phyloP scores from a whole-genome alignment of 2,113 vertebrate species.

The Pongo pygmaeus region DNA sequence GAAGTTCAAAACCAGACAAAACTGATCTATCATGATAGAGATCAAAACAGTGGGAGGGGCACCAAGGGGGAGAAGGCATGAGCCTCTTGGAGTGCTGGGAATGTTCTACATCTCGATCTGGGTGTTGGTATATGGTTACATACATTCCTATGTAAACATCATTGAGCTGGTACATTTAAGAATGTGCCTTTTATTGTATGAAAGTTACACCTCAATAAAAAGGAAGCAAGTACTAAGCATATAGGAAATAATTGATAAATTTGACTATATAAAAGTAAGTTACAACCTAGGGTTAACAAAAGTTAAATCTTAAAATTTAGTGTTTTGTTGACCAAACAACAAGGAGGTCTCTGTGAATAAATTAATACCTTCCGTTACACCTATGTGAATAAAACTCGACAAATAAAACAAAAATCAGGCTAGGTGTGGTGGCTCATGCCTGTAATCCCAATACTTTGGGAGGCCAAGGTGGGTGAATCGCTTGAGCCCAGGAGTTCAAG shows the following conservation, averaged over 20 bases:
- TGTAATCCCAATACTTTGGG: too few species aligned
- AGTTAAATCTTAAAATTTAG: background rate
- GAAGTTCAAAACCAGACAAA: background rate
- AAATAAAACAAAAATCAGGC: too few species aligned
- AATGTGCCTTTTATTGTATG: background rate
- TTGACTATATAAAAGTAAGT: background rate
- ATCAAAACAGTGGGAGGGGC: background rate
- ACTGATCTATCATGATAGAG: background rate
- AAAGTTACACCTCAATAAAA: background rate
- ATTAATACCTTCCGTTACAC: background rate
- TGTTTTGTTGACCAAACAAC: background rate
- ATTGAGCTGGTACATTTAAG: background rate
- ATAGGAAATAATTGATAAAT: background rate
- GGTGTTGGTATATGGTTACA: background rate
- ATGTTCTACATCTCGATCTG: background rate
- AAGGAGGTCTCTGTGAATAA: background rate
- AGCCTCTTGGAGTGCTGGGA: background rate
- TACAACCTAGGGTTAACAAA: background rate
- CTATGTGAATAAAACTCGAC: background rate
- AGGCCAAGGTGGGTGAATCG: too few species aligned
- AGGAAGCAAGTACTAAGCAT: background rate
- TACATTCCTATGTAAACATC: background rate
- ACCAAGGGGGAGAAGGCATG: background rate
- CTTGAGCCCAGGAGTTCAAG: too few species aligned
- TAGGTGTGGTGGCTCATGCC: too few species aligned